A percentile compares a stretch with the other conserved stretches of the same genome.
Evolutionary conservation across 2,113 vertebrate genomes (phyloP).

Genomic region (Panthera uncia): DNA sequence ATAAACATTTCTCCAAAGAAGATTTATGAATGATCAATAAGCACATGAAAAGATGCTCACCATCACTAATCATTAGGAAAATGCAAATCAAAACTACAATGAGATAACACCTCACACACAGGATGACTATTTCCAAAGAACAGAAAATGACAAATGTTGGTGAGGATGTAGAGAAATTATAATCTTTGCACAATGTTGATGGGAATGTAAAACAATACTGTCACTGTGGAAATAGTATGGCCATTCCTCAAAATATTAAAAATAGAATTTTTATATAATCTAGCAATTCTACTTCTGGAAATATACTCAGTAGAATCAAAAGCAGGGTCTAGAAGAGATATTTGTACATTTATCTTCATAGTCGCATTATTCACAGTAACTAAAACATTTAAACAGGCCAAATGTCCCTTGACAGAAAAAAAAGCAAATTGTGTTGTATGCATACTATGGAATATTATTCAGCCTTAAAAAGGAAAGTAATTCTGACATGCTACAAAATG

Average conservation of each 20-base stretch:
- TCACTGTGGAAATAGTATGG: background rate
- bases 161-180: background rate
- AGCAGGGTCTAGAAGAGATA: background rate
- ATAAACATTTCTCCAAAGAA: background rate
- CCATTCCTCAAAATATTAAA: background rate
- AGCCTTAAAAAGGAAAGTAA: background rate
- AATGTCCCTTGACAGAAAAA: background rate
- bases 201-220: background rate
- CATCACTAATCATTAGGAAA: background rate
- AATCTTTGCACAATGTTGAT: background rate
- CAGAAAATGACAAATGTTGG: background rate
- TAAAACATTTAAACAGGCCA: background rate
- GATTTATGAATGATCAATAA: background rate
- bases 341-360: background rate
- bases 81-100: background rate
- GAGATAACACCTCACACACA: background rate
- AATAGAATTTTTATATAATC: background rate
- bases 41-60: background rate
- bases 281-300: background rate
- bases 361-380: background rate
- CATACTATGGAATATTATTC: background rate
- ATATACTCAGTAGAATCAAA: background rate
- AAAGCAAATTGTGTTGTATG: background rate
- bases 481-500: background rate
- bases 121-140: background rate